Percentiles rank a stretch among this genome's conserved stretches.
Conservation (phyloP, 2,113 vertebrate species). For the Parus major region DNA sequence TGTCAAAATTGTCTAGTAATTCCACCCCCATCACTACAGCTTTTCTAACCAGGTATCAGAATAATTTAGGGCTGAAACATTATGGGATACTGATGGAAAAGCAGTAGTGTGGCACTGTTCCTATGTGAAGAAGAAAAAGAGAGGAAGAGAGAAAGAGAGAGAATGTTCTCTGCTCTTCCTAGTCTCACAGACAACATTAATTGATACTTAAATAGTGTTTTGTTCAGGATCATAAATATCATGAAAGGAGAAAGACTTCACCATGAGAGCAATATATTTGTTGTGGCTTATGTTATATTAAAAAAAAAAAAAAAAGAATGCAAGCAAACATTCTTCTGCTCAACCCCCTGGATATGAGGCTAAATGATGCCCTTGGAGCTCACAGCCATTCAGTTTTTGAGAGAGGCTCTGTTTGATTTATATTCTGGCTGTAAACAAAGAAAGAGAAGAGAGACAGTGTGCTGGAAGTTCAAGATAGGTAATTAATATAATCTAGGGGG, state of each 20-base stretch:
- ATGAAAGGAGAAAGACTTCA: background rate
- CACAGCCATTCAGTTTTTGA: background rate
- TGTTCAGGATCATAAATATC: constrained; percentile 8
- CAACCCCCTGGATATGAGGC: background rate
- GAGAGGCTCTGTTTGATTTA: constrained; percentile 7
- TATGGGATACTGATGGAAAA: background rate
- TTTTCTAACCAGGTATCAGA: background rate
- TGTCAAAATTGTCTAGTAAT: background rate
- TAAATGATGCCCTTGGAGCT: constrained; percentile 25
- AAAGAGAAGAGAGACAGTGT: background rate
- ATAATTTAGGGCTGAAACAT: background rate
- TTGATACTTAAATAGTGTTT: constrained; percentile 3
- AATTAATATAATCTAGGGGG: constrained; percentile 26
- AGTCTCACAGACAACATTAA: background rate
- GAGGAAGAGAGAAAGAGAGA: background rate
- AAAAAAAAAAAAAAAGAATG: background rate
- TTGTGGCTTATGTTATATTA: background rate
- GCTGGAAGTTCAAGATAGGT: background rate
- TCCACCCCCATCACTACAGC: background rate
- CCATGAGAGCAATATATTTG: background rate
- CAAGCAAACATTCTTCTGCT: background rate
- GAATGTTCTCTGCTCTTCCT: background rate
- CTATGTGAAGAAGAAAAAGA: background rate
- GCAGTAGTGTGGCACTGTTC: background rate
- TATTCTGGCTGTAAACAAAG: background rate